These are phyloP conservation scores for Ascidia mentula DNA, from an alignment of 23 tunicate species.

Conservation along the genomic window DNA sequence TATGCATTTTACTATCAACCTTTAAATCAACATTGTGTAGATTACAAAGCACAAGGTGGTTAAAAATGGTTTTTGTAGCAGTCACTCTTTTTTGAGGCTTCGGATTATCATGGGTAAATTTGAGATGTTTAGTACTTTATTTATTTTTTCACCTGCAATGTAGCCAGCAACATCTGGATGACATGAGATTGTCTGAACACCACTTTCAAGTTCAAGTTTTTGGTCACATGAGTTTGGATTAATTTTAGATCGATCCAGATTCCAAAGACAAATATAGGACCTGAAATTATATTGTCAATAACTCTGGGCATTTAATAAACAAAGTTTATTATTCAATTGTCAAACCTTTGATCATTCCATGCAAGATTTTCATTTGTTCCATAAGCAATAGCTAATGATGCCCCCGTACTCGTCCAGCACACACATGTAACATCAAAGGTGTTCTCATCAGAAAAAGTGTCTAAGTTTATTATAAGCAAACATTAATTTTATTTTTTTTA, in stretches of 20 bases:
- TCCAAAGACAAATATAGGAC: constrained; percentile 78
- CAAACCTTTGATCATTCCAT: constrained; percentile 70
- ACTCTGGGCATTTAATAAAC: neutral
- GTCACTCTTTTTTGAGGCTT: no score
- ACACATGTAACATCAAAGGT: constrained; percentile 65
- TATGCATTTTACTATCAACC: no score
- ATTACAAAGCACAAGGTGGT: no score
- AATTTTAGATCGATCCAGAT: constrained; percentile 72
- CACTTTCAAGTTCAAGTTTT: constrained; percentile 81
- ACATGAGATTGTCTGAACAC: constrained; percentile 62
- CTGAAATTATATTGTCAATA: constrained; percentile 8
- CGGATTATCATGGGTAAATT: no score
- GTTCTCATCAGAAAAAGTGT: neutral
- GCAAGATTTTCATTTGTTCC: constrained; percentile 78
- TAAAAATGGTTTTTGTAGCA: no score
- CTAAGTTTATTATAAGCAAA: neutral
- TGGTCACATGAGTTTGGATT: constrained; percentile 62
- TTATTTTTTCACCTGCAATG: constrained; percentile 61
- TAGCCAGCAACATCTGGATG: constrained; percentile 63
- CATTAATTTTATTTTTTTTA: neutral
- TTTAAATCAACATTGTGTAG: no score
- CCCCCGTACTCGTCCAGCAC: constrained; percentile 86
- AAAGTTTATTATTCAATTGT: neutral
- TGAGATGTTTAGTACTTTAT: no score
- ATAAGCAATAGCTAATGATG: constrained; percentile 74